A percentile compares a stretch with the other conserved stretches of the same genome.
These are phyloP conservation scores for Papilio protenor DNA, from an alignment of 2,888 invertebrate genomes.

Conservation along the genomic window DNA sequence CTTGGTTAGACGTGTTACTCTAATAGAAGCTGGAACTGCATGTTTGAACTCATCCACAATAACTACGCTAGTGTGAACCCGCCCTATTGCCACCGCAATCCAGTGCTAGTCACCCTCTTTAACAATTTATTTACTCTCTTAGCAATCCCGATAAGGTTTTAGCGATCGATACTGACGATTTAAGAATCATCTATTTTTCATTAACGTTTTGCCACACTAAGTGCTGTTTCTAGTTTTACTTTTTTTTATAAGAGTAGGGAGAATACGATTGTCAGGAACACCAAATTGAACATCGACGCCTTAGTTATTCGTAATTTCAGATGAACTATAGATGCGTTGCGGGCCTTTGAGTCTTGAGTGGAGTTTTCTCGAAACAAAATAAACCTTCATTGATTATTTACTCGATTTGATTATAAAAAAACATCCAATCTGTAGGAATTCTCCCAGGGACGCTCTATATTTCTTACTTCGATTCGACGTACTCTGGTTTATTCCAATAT, in stretches of 20 bases:
- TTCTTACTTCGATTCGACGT: neutral
- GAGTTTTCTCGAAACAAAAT: no score
- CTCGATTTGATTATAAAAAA: neutral
- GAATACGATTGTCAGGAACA: no score
- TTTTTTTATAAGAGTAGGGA: no score
- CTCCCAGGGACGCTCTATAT: neutral
- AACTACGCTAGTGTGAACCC: neutral
- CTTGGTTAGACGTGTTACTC: no score
- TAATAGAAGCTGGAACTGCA: neutral
- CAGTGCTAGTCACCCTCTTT: slow-evolving; percentile 7
- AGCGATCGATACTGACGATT: neutral
- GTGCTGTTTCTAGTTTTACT: no score
- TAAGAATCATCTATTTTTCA: neutral
- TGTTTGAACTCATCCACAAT: neutral
- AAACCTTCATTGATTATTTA: neutral
- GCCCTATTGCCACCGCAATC: slow-evolving; percentile 6
- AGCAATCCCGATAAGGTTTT: neutral
- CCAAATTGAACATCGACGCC: no score
- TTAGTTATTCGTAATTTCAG: no score
- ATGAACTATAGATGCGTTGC: no score
- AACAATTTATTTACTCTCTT: slow-evolving; percentile 14
- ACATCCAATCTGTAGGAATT: neutral
- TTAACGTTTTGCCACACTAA: neutral
- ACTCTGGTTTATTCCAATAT: neutral
- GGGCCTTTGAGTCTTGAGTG: no score